Evolutionary conservation across 2,888 invertebrate species (phyloP), one percentile per base, ranked within the genome.

Genomic region (Vannuccia rotundouncinata): DNA sequence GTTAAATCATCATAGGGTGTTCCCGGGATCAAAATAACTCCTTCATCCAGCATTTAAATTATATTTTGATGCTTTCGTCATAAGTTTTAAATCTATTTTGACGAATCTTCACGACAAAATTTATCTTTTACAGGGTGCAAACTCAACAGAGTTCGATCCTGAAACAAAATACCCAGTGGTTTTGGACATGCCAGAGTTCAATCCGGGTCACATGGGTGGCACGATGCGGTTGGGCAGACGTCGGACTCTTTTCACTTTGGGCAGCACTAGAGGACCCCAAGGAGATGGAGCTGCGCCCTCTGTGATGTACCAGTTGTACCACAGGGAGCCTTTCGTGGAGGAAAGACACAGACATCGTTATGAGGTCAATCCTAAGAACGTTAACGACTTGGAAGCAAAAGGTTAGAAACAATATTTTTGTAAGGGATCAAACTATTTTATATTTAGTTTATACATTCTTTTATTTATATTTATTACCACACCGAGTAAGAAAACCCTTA

Each of bases 171-270:
- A 93, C 88, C 93, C 94, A 31, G 90, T 97, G 59, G 94, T 99
- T 1, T 93, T 99, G 74, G 97, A 99, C 84, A 99, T 99, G 99
- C 97, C 98, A 0, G 99, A 99, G 89, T 95, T 98, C 88, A 94
- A 95, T 87, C 92, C 92, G 0, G 95, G 94, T 0, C 91, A 93
- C 83, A 85, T 87, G 84, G 99, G 99, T 0, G 99, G 97, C 5
- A 99, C 99, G 0, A 99, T 99, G 99, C 90, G 99, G 81, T 90
- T 99, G 75, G 99, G 99, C n/a, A 93, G 92, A 86, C 91, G 97
- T 84, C 92, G 91, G 81, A 98, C 98, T 0, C 89, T 92, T 60
- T 93, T 99, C 86, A 91, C 91, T 81, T 27, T 31, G 1, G 27
- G 29, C 45, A 13, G 45, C 45, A 13, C 45, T 17, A 17, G 17